Evolutionary conservation across 2,888 invertebrate species (phyloP).

Genomic region (Erynnis tages): DNA sequence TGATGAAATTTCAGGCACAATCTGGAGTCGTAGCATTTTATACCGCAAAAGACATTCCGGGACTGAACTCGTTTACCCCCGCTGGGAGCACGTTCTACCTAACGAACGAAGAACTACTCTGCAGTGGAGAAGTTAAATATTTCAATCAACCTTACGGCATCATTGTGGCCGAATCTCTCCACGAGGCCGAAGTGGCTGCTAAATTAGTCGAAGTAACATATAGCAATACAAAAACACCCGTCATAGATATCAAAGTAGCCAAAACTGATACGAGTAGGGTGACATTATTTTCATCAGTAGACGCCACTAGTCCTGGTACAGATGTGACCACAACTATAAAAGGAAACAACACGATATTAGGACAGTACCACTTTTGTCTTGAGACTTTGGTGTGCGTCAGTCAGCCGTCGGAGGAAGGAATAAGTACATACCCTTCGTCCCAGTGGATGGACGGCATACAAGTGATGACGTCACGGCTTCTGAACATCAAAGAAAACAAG

Average conservation of each 20-base stretch:
- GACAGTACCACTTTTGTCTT: conserved; percentile 86
- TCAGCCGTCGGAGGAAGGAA: conserved; percentile 83
- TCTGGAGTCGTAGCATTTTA: conserved; percentile 85
- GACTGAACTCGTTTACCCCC: conserved; percentile 77
- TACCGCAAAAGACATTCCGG: conserved; percentile 85
- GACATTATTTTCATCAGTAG: conserved; percentile 32
- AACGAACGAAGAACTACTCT: conserved; percentile 67
- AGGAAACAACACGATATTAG: conserved; percentile 50
- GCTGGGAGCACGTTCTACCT: conserved; percentile 31
- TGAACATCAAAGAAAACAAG: conserved; percentile 78
- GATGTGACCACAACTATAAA: conserved; percentile 48
- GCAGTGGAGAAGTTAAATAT: conserved; percentile 76
- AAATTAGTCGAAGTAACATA: conserved; percentile 78
- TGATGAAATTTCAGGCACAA: conserved; percentile 69
- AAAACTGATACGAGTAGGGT: conserved; percentile 42
- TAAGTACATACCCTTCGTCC: conserved; percentile 80
- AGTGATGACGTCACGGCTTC: conserved; percentile 65
- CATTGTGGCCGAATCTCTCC: conserved; percentile 80
- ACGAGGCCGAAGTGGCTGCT: conserved; percentile 75
- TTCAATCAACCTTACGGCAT: conserved; percentile 86
- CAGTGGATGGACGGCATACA: conserved; percentile 81
- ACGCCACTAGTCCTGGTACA: conserved; percentile 40
- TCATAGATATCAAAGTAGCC: conserved; percentile 45
- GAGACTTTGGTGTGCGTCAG: conserved; percentile 83
- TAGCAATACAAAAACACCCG: conserved; percentile 51